Conservation (phyloP, 2,888 invertebrate genomes). For the Cephalotes varians region DNA sequence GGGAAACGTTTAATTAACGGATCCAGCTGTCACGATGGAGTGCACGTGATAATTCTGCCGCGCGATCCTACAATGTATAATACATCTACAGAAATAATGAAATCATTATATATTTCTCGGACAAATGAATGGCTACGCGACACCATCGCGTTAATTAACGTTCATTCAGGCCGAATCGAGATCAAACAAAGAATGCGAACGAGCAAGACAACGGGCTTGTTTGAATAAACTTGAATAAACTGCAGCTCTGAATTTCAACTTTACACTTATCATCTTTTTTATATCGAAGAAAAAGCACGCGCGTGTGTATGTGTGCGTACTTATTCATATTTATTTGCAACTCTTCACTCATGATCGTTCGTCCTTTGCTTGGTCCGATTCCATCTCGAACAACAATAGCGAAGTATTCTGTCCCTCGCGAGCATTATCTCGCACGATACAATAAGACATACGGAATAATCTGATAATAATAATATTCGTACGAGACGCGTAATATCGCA, state of each 20-base stretch:
- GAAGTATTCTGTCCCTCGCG: not conserved
- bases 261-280: not conserved
- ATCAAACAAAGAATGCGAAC: not conserved
- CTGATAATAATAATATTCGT: constrained; percentile 42
- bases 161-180: not conserved
- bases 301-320: not conserved
- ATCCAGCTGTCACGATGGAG: constrained; percentile 24
- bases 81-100: constrained; percentile 46
- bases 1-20: constrained; percentile 31
- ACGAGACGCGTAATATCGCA: constrained; percentile 35
- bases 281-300: not conserved
- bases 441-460: constrained; percentile 47
- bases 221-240: not conserved
- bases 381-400: not conserved
- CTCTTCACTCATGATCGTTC: not conserved
- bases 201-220: not conserved
- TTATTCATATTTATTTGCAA: not conserved
- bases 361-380: not conserved
- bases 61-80: constrained; percentile 38
- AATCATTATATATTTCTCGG: constrained; percentile 33
- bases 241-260: not conserved
- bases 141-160: not conserved
- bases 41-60: constrained; percentile 30
- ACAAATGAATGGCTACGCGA: not conserved
- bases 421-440: constrained; percentile 29